phyloP scores from a whole-genome alignment of 2,113 vertebrate genomes.

The Australoheros scitulus region DNA sequence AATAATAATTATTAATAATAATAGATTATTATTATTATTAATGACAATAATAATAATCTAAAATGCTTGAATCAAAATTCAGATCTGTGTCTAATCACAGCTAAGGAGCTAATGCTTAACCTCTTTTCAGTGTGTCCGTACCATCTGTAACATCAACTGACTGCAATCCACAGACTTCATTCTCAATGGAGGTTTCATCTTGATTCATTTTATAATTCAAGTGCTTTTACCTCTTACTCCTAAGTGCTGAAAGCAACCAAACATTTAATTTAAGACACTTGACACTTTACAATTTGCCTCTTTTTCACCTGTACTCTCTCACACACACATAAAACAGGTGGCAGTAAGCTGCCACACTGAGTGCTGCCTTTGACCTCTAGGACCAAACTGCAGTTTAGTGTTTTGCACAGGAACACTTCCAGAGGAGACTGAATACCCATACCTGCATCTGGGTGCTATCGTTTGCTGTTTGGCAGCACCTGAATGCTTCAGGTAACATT shows the following conservation, averaged over 20 bases:
- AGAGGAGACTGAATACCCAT: not conserved
- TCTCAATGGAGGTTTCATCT: not conserved
- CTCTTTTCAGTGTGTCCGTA: not conserved
- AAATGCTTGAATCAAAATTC: not conserved
- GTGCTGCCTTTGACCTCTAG: not conserved
- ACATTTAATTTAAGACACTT: not conserved
- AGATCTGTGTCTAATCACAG: not conserved
- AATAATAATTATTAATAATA: no score
- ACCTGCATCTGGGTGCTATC: not conserved
- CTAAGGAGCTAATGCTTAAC: not conserved
- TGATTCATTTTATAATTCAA: not conserved
- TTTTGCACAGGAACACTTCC: not conserved
- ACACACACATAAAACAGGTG: not conserved
- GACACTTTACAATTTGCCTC: not conserved
- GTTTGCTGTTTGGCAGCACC: not conserved
- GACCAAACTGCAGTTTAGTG: not conserved
- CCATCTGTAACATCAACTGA: not conserved
- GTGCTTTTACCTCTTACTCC: conserved; percentile 3
- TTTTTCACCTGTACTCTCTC: not conserved
- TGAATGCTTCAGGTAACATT: not conserved
- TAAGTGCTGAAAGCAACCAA: conserved; percentile 1
- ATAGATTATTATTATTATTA: no score
- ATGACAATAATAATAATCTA: not conserved
- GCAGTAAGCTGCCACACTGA: not conserved
- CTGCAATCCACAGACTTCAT: not conserved